Percentiles rank a stretch among this genome's conserved stretches.
Evolutionary conservation across 2,113 vertebrate genomes (phyloP).

Genomic region (Scalopus aquaticus): DNA sequence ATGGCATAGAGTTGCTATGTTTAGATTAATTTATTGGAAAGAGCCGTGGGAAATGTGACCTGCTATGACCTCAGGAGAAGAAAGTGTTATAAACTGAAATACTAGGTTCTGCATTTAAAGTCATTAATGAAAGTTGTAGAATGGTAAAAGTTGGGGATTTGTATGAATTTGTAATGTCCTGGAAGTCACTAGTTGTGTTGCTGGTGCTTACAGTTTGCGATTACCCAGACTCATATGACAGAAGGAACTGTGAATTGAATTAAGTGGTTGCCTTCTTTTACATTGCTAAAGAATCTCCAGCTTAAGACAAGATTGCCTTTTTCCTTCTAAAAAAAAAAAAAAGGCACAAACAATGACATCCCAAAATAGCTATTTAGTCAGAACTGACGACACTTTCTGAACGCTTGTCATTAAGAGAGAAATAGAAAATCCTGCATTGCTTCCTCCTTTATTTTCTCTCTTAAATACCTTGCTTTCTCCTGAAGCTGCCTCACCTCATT

Average conservation of each 20-base stretch:
- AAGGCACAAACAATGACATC: slow-evolving; percentile 85
- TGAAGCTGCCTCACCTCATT: slow-evolving; percentile 78
- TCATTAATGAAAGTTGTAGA: slow-evolving; percentile 64
- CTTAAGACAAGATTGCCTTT: slow-evolving; percentile 82
- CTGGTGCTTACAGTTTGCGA: slow-evolving; percentile 77
- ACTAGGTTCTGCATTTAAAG: slow-evolving; percentile 48
- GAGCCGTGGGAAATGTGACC: slow-evolving; percentile 62
- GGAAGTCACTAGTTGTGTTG: slow-evolving; percentile 70
- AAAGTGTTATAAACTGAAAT: slow-evolving; percentile 20
- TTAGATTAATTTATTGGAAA: slow-evolving; percentile 66
- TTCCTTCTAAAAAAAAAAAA: slow-evolving; percentile 77
- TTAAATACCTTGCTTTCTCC: slow-evolving; percentile 73
- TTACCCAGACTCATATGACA: slow-evolving; percentile 82
- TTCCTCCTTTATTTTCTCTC: slow-evolving; percentile 69
- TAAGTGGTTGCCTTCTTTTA: slow-evolving; percentile 81
- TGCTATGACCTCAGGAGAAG: slow-evolving; percentile 44
- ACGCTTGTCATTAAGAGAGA: slow-evolving; percentile 83
- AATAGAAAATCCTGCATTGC: slow-evolving; percentile 73
- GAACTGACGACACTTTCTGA: slow-evolving; percentile 86
- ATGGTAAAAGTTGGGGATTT: slow-evolving; percentile 31
- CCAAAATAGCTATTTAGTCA: slow-evolving; percentile 87
- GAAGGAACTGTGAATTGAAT: slow-evolving; percentile 80
- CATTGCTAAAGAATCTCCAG: slow-evolving; percentile 77
- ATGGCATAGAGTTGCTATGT: slow-evolving; percentile 42
- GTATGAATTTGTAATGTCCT: slow-evolving; percentile 48